Percentiles rank a stretch among this genome's conserved stretches.
Evolutionary conservation across 2,888 invertebrate species (phyloP).

Genomic region (Patella caerulea): DNA sequence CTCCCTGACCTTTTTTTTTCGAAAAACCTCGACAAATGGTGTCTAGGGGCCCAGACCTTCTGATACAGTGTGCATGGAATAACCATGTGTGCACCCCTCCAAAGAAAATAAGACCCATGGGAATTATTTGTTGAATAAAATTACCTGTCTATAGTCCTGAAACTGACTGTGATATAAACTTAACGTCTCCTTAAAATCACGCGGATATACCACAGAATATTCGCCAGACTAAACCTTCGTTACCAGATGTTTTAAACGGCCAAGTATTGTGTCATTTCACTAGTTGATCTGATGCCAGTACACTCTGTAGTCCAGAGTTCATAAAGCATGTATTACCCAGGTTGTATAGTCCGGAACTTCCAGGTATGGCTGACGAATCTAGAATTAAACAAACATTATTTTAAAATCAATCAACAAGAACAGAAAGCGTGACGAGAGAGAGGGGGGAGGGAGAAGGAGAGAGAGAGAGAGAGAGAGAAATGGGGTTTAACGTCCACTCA

Average conservation of each 20-base stretch:
- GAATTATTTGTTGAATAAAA: no score
- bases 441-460: background rate
- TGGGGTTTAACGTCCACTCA: no score
- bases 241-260: slow-evolving; percentile 75
- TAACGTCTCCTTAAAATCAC: slow-evolving; percentile 76
- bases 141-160: slow-evolving; percentile 77
- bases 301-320: slow-evolving; percentile 88
- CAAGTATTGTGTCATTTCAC: slow-evolving; percentile 73
- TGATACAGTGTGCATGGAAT: no score
- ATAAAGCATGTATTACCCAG: slow-evolving; percentile 92
- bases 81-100: no score
- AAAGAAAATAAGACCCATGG: no score
- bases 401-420: no score
- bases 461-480: slow-evolving; percentile 14
- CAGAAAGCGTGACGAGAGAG: no score
- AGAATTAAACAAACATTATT: slow-evolving; percentile 15
- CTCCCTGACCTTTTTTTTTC: no score
- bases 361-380: slow-evolving; percentile 64
- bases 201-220: slow-evolving; percentile 74
- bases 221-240: slow-evolving; percentile 78
- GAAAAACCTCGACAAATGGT: no score
- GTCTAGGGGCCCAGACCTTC: no score
- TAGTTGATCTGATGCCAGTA: slow-evolving; percentile 80
- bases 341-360: slow-evolving; percentile 82
- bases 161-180: slow-evolving; percentile 77